A percentile compares a stretch with the other conserved stretches of the same genome.
Conservation (phyloP, 53 echinoderm and acorn worm species). For the Astropecten irregularis region DNA sequence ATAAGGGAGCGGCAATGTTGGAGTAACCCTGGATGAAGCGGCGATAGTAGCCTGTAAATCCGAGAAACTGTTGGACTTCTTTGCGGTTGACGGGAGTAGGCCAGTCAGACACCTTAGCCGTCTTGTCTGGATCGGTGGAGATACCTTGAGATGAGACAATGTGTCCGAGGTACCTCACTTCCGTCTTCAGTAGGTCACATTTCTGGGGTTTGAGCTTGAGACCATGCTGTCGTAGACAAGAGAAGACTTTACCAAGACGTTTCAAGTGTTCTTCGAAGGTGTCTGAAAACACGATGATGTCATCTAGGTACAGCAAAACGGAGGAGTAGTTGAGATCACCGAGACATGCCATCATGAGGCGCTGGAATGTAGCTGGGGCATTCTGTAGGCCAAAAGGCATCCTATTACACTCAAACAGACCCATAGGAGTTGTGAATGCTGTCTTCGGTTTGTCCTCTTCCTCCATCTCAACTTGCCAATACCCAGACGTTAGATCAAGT, state of each 20-base stretch:
- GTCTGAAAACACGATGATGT: slow-evolving; percentile 10
- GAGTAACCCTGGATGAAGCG: not conserved
- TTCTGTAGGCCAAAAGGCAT: slow-evolving; percentile 27
- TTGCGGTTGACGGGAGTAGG: not conserved
- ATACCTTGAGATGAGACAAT: slow-evolving; percentile 10
- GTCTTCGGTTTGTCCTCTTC: slow-evolving; percentile 47
- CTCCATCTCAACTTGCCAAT: not conserved
- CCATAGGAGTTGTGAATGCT: slow-evolving; percentile 40
- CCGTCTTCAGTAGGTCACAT: not conserved
- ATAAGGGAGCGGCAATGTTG: slow-evolving; percentile 4
- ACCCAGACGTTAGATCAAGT: slow-evolving; percentile 28
- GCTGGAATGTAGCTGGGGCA: slow-evolving; percentile 49
- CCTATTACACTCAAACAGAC: slow-evolving; percentile 39
- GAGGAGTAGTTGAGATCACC: slow-evolving; percentile 22
- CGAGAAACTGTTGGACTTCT: not conserved
- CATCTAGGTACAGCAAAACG: not conserved
- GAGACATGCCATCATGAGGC: slow-evolving; percentile 16
- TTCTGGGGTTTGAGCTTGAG: not conserved
- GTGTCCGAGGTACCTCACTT: slow-evolving; percentile 14
- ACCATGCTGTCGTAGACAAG: not conserved
- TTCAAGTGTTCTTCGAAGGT: slow-evolving; percentile 16
- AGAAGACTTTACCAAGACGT: not conserved
- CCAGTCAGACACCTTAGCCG: not conserved
- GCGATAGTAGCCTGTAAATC: slow-evolving; percentile 10
- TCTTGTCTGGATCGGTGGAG: slow-evolving; percentile 1